These are phyloP conservation scores for Ctenosaura bakeri DNA, from an alignment of 2,797 vertebrate genomes.

Conservation along the genomic window DNA sequence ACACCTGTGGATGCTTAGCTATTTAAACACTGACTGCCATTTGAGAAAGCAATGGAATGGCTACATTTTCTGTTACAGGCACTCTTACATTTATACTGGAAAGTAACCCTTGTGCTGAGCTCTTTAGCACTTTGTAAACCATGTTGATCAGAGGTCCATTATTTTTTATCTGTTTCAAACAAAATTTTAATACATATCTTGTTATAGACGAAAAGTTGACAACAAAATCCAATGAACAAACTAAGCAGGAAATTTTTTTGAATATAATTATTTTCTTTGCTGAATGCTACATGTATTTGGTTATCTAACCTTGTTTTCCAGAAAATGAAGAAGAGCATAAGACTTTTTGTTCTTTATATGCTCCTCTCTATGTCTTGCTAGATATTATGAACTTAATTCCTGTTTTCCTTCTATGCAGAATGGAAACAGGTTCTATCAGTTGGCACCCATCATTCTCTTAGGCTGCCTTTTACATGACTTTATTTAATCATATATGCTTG, in stretches of 20 bases:
- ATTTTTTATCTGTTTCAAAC: constrained; percentile 95
- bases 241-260: background rate
- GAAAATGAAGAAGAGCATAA: background rate
- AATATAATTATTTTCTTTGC: too few species aligned
- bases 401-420: constrained; percentile 4
- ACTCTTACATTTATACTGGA: constrained; percentile 91
- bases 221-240: constrained; percentile 18
- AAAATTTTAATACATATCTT: constrained; percentile 82
- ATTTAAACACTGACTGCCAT: constrained; percentile 64
- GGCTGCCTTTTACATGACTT: background rate
- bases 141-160: constrained; percentile 92
- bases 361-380: background rate
- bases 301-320: background rate
- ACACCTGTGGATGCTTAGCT: constrained; percentile 70
- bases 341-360: background rate
- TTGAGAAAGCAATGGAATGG: constrained; percentile 83
- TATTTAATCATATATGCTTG: background rate
- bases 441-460: background rate
- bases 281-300: background rate
- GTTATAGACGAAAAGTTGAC: constrained; percentile 53
- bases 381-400: constrained; percentile 14
- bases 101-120: constrained; percentile 86
- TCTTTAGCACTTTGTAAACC: constrained; percentile 90
- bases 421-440: constrained; percentile 8
- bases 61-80: constrained; percentile 81